Conservation (phyloP, 2,797 vertebrate species). For the Lagorchestes hirsutus region DNA sequence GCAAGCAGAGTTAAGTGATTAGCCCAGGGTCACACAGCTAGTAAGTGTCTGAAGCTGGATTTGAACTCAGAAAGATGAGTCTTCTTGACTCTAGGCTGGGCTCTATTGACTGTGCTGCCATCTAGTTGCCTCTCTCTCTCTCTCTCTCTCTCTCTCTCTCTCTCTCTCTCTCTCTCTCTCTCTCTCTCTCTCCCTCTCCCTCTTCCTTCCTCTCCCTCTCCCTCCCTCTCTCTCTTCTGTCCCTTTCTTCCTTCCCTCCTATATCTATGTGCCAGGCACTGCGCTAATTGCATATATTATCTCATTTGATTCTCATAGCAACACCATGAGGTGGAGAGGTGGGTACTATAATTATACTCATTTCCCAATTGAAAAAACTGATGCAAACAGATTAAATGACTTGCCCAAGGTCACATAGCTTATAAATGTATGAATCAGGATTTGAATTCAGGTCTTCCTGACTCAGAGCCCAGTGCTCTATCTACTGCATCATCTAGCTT, state of each 20-base stretch:
- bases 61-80: neutral
- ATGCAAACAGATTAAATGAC: neutral
- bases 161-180: too few relatives aligned
- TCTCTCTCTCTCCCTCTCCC: too few relatives aligned
- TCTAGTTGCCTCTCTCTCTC: too few relatives aligned
- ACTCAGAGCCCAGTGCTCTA: neutral
- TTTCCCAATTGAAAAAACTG: neutral
- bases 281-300: neutral
- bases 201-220: too few relatives aligned
- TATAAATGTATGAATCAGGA: neutral
- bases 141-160: too few relatives aligned
- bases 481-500: accelerated
- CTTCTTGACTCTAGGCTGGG: neutral
- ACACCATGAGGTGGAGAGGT: neutral
- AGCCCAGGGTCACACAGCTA: neutral
- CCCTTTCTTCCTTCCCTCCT: too few relatives aligned
- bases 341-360: neutral
- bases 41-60: neutral
- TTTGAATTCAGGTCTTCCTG: neutral
- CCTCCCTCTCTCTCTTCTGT: too few relatives aligned
- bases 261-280: neutral
- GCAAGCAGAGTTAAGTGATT: neutral
- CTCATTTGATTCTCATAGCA: neutral
- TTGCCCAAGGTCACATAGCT: neutral
- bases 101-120: neutral